Evolutionary conservation across 2,797 vertebrate genomes (phyloP).

Genomic region (Syngnathus rostellatus): DNA sequence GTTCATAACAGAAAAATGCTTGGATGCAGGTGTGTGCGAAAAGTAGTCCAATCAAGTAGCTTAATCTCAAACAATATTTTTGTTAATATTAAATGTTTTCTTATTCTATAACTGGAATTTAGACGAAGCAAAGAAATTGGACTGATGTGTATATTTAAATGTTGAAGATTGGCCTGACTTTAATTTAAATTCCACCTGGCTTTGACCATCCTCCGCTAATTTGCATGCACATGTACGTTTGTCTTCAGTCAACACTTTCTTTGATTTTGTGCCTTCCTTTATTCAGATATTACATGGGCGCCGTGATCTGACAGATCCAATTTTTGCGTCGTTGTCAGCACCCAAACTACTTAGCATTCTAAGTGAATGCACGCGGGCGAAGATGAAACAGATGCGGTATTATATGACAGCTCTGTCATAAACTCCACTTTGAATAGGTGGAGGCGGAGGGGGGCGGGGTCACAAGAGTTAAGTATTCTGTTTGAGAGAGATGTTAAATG

Average conservation of each 20-base stretch:
- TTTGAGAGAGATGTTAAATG: neutral
- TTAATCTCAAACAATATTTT: too few species aligned
- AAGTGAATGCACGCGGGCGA: neutral
- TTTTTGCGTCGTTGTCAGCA: neutral
- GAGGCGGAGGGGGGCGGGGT: neutral
- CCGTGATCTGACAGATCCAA: neutral
- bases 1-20: too few species aligned
- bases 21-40: too few species aligned
- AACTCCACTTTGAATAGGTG: neutral
- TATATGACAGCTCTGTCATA: neutral
- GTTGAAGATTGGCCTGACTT: neutral
- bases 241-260: neutral
- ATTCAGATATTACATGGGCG: neutral
- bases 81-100: too few species aligned
- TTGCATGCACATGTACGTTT: conserved; percentile 1
- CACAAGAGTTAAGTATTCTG: neutral
- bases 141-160: neutral
- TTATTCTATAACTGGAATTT: too few species aligned
- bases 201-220: neutral
- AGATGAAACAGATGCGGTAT: neutral
- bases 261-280: neutral
- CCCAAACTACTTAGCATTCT: conserved; percentile 4
- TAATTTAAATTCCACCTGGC: neutral
- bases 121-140: too few species aligned
- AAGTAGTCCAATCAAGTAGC: too few species aligned